Base-by-base conservation (phyloP, 2,113 vertebrate genomes). In the Mobula hypostoma region DNA sequence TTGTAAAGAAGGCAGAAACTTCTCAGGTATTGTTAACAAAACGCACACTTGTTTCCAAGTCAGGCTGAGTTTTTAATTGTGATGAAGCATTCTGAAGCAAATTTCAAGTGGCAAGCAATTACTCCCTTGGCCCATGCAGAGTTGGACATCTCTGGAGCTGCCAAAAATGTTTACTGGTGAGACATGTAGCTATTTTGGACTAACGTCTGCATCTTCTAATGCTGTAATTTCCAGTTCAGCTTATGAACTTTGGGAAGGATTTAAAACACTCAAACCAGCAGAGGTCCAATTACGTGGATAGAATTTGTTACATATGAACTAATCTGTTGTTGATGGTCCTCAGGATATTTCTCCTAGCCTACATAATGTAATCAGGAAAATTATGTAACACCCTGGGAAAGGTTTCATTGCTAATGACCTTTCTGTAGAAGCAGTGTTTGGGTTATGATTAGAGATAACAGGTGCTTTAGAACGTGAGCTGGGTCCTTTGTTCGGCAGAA, bases 81-180 rank as follows among this genome's bases (percentile, higher is more conserved):
- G 94, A 98, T 96, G 96, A 98, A 99, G 95, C 98, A 97, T 95
- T 0, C 96, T 99, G 94, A 94, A 97, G 27, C 95, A 98, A 2
- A 96, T 99, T 94, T 96, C 99, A 94, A 97, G 95, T 80, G 95
- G 94, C 5, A 77, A 96, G 0, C 94, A 12, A 24, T 92, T 94
- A 0, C 96, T 99, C 19, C 21, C 95, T 11, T 97, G 97, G 96
- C 94, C 95, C 0, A 82, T 90, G 40, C 97, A 97, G 91, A 95
- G 96, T 4, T 24, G 94, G 0, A 98, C 99, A 96, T 96, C 96
- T 40, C 94, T 97, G 87, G 97, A 40, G 98, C 98, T 0, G 97
- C 98, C 29, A 96, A 95, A 79, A 98, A 98, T 76, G 96, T 99
- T 2, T 98, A 98, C 96, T 96, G 97, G 98, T 98, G 95, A 95